Base-by-base conservation (phyloP, 2,797 vertebrate species). In the Chaunax sp. region DNA sequence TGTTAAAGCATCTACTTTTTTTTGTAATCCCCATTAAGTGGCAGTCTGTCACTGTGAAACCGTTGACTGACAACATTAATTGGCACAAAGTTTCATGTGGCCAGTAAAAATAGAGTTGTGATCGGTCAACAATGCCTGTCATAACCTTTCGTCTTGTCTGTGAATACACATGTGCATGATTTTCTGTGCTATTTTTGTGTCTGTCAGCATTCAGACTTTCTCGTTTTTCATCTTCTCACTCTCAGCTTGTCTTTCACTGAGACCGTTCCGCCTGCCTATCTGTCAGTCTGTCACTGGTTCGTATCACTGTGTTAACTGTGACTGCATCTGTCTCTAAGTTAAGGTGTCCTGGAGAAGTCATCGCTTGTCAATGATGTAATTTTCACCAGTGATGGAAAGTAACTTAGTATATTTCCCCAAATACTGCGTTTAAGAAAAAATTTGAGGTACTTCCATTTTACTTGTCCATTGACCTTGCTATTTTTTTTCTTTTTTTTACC, bases 81-180 rank as follows among this genome's bases (percentile, higher is more conserved):
- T 73, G 67, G 30, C 72, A 80, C 4, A 78, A 67, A 49, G 53
- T 73, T 74, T 81, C 69, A 65, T 60, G 72, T 2, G 30, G 75
- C 15, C 14, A 44, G 64, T 77, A 77, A 80, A 89, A 88, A 90
- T 85, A 87, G 84, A 89, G 63, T 53, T 1, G 53, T 86, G 89
- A 81, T 86, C 81, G 78, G 89, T 89, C 88, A 89, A 90, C 86
- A 87, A 90, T 91, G 86, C 84, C 41, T 71, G 61, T 62, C 64
- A 4, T 81, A 87, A 91, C 85, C 82, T 90, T 91, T 49, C 53
- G 56, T 58, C 52, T 11, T 45, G 52, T 33, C 30, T 2, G 10
- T 25, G 56, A 49, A 64, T 26, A 46, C 59, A 64, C 23, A 18
- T 35, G 70, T 70, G 78, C 72, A 51, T 45, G 62, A 28, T 82